Conservation (phyloP, 2,113 vertebrate species). For the rat (Rattus norvegicus) region DNA sequence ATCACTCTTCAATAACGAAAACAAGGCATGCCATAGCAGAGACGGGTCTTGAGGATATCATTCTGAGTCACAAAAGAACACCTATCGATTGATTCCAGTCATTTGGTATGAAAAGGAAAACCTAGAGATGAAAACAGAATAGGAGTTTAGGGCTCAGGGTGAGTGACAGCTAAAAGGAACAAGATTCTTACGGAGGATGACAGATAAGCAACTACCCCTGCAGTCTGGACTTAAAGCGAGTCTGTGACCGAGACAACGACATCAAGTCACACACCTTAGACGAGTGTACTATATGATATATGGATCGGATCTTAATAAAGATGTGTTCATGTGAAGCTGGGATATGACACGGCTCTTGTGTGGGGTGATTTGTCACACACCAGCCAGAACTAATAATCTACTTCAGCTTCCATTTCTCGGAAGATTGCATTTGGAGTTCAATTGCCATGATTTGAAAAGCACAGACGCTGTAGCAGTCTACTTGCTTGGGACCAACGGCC, state of each 20-base stretch:
- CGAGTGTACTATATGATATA: neutral
- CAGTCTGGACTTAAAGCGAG: neutral
- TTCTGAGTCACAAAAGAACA: neutral
- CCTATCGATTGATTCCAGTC: neutral
- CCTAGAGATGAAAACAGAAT: neutral
- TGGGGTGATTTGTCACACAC: neutral
- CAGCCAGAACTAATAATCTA: neutral
- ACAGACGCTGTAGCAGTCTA: neutral
- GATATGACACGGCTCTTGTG: neutral
- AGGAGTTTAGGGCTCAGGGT: neutral
- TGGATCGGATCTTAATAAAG: neutral
- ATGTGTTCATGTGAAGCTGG: neutral
- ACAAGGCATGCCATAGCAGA: neutral
- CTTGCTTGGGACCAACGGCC: neutral
- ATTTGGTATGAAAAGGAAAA: neutral
- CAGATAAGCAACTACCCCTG: neutral
- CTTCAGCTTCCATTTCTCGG: neutral
- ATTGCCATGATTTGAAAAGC: neutral
- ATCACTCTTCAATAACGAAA: neutral
- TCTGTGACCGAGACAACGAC: neutral
- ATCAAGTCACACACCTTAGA: neutral
- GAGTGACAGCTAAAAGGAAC: neutral
- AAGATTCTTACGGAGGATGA: neutral
- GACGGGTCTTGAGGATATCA: neutral
- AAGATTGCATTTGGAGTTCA: neutral